Base-by-base conservation (phyloP, 2,797 vertebrate genomes). In the Glyptemys insculpta region DNA sequence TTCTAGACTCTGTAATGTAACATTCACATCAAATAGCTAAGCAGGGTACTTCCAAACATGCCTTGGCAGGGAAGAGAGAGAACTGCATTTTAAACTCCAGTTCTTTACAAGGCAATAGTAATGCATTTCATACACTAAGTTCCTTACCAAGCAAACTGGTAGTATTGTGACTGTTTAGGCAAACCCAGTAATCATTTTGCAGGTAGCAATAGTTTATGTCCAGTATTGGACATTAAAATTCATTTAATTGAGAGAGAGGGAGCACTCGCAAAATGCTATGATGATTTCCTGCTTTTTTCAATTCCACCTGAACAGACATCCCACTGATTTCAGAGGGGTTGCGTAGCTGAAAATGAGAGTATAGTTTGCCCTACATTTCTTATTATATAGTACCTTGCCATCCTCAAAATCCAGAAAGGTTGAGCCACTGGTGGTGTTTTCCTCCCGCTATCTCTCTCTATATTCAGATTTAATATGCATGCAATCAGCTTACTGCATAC, bases 1-100 rank as follows among this genome's bases (percentile, higher is more conserved):
- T 95, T 95, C 96, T 1, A 0, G 93, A 92, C 93, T 92, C 92
- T 94, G 86, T 53, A 86, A 27, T 54, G 18, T 53, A 88, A 19
- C 0, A 0, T 59, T 87, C 62, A 86, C 34, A 79, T 74, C 81
- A 83, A 80, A 72, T 34, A 93, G 23, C 21, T 78, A 19, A 68
- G 86, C 0, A 1, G 47, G 2, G 2, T 81, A 59, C 81, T 83
- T 93, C 59, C 74, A 95, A 74, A 79, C 19, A 86, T 90, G 78
- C 4, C 47, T 59, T 44, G 88, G 11, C 37, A 94, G 74, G 57
- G 87, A 79, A 80, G 23, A 27, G 23, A 47, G 3, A 37, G 41
- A 92, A 65, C 29, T 81, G 16, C 23, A 6, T 44, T 12, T 2
- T 49, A 79, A 79, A 76, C 27, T 41, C 12, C 41, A 44, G 25